These are phyloP conservation scores for Eulemur albifrons DNA, from an alignment of 2,797 vertebrate species.

Conservation along the genomic window DNA sequence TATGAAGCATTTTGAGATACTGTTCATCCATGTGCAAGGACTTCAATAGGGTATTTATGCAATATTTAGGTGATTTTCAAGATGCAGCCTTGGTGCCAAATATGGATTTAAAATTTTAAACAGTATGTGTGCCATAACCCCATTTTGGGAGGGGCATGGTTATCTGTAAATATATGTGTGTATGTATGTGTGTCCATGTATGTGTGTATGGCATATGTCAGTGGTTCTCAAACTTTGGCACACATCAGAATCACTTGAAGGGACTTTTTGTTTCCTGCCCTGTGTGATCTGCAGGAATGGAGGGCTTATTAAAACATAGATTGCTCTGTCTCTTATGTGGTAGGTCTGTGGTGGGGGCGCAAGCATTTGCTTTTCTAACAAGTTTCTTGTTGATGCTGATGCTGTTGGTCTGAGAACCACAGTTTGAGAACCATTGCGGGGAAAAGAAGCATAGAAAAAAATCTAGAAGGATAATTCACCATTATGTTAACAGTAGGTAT, in stretches of 20 bases:
- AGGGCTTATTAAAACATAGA: not conserved
- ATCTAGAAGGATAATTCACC: not conserved
- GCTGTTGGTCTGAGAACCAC: not conserved
- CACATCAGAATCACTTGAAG: not conserved
- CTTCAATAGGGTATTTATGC: not conserved
- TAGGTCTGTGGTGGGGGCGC: not conserved
- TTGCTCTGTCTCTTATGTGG: not conserved
- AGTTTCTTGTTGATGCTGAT: not conserved
- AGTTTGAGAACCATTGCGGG: not conserved
- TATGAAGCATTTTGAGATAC: constrained; percentile 39
- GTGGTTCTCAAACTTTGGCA: not conserved
- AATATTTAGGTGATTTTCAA: constrained; percentile 37
- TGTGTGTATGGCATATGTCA: not conserved
- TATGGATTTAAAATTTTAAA: constrained; percentile 16
- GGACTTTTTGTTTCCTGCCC: not conserved
- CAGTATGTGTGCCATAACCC: not conserved
- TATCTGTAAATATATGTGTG: not conserved
- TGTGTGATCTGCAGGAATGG: not conserved
- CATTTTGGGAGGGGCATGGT: not conserved
- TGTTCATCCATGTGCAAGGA: not conserved
- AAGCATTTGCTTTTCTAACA: not conserved
- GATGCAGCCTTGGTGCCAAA: not conserved
- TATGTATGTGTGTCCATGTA: not conserved
- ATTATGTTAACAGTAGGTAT: not conserved
- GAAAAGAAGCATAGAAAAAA: not conserved